Conservation (phyloP, 2,113 vertebrate species). For the Lates calcarifer region DNA sequence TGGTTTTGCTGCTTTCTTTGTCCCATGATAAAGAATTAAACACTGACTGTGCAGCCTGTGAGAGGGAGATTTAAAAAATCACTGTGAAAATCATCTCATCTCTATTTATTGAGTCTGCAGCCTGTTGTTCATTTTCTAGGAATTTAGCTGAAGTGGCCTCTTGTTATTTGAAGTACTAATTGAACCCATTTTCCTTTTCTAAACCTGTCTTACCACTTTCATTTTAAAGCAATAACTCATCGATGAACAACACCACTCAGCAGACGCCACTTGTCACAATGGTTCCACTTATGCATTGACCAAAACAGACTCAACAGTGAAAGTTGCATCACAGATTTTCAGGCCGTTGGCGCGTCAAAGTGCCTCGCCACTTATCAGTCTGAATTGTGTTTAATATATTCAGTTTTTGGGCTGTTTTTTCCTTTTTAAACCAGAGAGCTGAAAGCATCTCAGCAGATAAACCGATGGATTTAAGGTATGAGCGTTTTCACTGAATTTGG, state of each 20-base stretch:
- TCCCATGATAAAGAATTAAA: slow-evolving; percentile 12
- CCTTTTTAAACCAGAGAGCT: slow-evolving; percentile 1
- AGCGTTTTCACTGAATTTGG: neutral
- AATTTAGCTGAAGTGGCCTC: slow-evolving; percentile 83
- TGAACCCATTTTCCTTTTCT: slow-evolving; percentile 84
- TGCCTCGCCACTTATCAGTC: slow-evolving; percentile 52
- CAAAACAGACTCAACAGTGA: slow-evolving; percentile 81
- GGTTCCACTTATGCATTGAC: slow-evolving; percentile 80
- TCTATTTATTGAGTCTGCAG: slow-evolving; percentile 77
- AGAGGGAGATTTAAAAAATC: slow-evolving; percentile 10
- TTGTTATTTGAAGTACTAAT: slow-evolving; percentile 84
- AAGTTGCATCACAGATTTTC: slow-evolving; percentile 67
- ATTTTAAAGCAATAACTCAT: slow-evolving; percentile 86
- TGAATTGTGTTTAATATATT: slow-evolving; percentile 65
- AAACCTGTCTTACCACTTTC: slow-evolving; percentile 79
- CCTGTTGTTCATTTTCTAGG: slow-evolving; percentile 80
- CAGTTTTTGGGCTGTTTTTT: slow-evolving; percentile 30
- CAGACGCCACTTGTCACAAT: slow-evolving; percentile 79
- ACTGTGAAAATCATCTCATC: slow-evolving; percentile 63
- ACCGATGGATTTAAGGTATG: slow-evolving; percentile 30
- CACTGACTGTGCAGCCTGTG: slow-evolving; percentile 19
- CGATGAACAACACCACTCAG: slow-evolving; percentile 79
- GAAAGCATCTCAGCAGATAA: slow-evolving; percentile 19
- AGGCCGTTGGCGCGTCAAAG: slow-evolving; percentile 55
- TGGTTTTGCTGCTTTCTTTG: slow-evolving; percentile 24